Evolutionary conservation across 2,888 invertebrate species (phyloP).

Genomic region (Subacronicta megacephala): DNA sequence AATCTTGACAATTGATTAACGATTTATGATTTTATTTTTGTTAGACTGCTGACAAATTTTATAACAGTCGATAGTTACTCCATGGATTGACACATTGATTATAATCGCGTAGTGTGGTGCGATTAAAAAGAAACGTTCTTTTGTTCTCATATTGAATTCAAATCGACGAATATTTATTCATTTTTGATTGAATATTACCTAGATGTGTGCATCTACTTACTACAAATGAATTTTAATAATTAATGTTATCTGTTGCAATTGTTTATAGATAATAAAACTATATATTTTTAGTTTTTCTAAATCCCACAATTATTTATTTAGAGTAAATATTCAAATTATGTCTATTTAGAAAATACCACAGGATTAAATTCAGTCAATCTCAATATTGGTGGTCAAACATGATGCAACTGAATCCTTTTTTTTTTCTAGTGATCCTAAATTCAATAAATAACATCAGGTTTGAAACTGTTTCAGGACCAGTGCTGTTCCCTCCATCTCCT

Average conservation of each 20-base stretch:
- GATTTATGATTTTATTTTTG: constrained; percentile 51
- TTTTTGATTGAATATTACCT: constrained; percentile 13
- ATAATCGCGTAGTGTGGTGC: constrained; percentile 42
- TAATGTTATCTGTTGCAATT: background rate
- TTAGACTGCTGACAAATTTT: constrained; percentile 62
- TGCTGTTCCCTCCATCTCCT: constrained; percentile 93
- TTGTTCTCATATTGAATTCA: constrained; percentile 35
- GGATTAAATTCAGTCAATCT: too few species aligned
- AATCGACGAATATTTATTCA: constrained; percentile 17
- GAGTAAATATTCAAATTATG: too few species aligned
- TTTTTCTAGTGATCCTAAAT: too few species aligned
- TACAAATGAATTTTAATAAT: background rate
- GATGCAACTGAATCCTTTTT: too few species aligned
- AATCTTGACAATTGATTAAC: constrained; percentile 64
- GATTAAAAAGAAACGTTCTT: constrained; percentile 29
- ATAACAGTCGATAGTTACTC: constrained; percentile 45
- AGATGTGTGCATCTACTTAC: background rate
- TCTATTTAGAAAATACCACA: too few species aligned
- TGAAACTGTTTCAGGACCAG: constrained; percentile 91
- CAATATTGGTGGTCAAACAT: too few species aligned
- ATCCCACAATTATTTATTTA: too few species aligned
- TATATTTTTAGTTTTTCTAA: background rate
- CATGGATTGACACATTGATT: constrained; percentile 53
- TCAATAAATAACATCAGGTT: constrained; percentile 32
- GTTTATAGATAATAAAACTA: background rate